phyloP scores from a whole-genome alignment of 1,140 invertebrate species.

The Nixonia krombeini region DNA sequence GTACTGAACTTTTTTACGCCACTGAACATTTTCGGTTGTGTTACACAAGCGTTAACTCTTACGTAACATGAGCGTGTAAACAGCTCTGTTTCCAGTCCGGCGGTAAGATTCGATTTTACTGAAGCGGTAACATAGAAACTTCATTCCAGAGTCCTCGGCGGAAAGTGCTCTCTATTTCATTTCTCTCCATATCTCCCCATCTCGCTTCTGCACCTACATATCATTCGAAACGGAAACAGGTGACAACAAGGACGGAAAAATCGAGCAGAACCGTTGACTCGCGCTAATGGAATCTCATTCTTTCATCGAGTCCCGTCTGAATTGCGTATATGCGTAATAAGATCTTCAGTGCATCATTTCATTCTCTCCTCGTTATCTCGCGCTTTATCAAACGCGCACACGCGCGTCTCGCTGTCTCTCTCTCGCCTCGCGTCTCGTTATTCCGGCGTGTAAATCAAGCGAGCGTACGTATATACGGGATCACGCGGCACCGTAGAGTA shows the following conservation, averaged over 20 bases:
- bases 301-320: background rate
- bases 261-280: conserved; percentile 1
- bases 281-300: conserved; percentile 20
- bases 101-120: too few relatives aligned
- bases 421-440: background rate
- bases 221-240: background rate
- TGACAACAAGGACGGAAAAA: background rate
- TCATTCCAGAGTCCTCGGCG: too few relatives aligned
- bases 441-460: background rate
- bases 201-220: too few relatives aligned
- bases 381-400: conserved; percentile 17
- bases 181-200: background rate
- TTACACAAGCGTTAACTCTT: too few relatives aligned
- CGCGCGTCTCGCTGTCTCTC: conserved; percentile 1
- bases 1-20: too few relatives aligned
- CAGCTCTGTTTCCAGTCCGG: too few relatives aligned
- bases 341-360: conserved; percentile 5
- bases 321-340: background rate
- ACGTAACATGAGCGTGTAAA: too few relatives aligned
- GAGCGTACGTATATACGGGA: background rate
- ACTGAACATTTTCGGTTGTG: too few relatives aligned
- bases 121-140: too few relatives aligned
- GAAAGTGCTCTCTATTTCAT: background rate
- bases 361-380: conserved; percentile 17
- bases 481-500: background rate